A percentile compares a stretch with the other conserved stretches of the same genome.
Evolutionary conservation across 2,888 invertebrate genomes (phyloP).

Genomic region (Platycheirus albimanus): DNA sequence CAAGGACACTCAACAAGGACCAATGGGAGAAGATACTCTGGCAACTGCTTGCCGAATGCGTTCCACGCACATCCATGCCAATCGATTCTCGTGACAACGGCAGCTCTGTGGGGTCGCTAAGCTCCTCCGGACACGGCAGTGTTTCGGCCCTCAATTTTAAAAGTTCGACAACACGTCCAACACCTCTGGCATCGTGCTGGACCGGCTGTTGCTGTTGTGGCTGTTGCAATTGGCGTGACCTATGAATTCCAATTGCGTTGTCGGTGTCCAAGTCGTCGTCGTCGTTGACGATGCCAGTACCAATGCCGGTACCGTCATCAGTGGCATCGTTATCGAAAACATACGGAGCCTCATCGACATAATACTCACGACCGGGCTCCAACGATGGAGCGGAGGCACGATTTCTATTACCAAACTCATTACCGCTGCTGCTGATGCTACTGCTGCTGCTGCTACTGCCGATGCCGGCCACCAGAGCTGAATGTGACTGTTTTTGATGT

Average conservation of each 20-base stretch:
- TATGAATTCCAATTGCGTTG: slow-evolving; percentile 65
- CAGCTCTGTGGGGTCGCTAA: slow-evolving; percentile 86
- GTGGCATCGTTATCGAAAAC: slow-evolving; percentile 64
- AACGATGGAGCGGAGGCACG: slow-evolving; percentile 56
- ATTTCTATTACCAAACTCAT: slow-evolving; percentile 73
- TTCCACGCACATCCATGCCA: slow-evolving; percentile 81
- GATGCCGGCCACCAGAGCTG: slow-evolving; percentile 75
- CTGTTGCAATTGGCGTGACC: slow-evolving; percentile 59
- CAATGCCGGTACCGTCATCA: slow-evolving; percentile 47
- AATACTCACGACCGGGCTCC: slow-evolving; percentile 71
- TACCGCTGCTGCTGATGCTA: slow-evolving; percentile 36
- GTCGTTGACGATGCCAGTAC: slow-evolving; percentile 24
- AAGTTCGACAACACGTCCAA: slow-evolving; percentile 77
- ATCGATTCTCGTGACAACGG: slow-evolving; percentile 84
- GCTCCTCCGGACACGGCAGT: slow-evolving; percentile 85
- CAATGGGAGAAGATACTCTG: slow-evolving; percentile 41
- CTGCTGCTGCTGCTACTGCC: slow-evolving; percentile 74
- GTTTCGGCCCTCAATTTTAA: slow-evolving; percentile 85
- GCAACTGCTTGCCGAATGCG: slow-evolving; percentile 64
- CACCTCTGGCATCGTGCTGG: slow-evolving; percentile 55
- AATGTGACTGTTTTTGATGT: slow-evolving; percentile 75
- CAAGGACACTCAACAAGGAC: slow-evolving; percentile 43
- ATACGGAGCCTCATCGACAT: slow-evolving; percentile 75
- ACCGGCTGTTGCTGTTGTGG: slow-evolving; percentile 48
- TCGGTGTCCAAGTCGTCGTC: slow-evolving; percentile 46